These are phyloP conservation scores for Anomalospiza imberbis DNA, from an alignment of 2,797 vertebrate genomes.

Conservation along the genomic window DNA sequence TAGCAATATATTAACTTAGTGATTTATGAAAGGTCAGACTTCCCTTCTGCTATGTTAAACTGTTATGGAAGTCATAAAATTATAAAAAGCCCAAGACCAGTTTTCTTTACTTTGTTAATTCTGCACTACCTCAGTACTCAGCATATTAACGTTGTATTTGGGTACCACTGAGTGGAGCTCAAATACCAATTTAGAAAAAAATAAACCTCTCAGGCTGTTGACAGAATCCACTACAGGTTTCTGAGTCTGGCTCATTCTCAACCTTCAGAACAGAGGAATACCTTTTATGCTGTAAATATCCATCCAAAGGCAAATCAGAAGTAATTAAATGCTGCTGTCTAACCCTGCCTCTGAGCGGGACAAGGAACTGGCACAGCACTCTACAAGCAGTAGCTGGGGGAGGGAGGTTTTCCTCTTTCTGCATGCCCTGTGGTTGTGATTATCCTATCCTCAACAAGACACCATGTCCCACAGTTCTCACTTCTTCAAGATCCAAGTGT, in stretches of 20 bases:
- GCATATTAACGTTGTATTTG: background rate
- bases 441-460: background rate
- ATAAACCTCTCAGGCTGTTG: background rate
- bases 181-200: conserved; percentile 39
- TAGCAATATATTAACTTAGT: background rate
- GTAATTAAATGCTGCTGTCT: background rate
- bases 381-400: background rate
- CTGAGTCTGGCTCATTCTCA: background rate
- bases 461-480: background rate
- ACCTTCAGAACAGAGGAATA: background rate
- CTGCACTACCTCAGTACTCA: background rate
- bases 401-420: background rate
- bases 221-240: background rate
- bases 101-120: background rate
- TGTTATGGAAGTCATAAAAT: background rate
- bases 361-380: background rate
- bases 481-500: background rate
- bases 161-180: conserved; percentile 58
- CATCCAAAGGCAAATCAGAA: background rate
- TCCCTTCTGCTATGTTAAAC: background rate
- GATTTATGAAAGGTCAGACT: background rate
- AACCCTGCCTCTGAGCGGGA: background rate
- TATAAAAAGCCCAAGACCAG: background rate
- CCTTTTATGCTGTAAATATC: background rate
- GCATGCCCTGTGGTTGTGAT: background rate